These are phyloP conservation scores for Melanostigma gelatinosum DNA, from an alignment of 2,113 vertebrate species.

Conservation along the genomic window DNA sequence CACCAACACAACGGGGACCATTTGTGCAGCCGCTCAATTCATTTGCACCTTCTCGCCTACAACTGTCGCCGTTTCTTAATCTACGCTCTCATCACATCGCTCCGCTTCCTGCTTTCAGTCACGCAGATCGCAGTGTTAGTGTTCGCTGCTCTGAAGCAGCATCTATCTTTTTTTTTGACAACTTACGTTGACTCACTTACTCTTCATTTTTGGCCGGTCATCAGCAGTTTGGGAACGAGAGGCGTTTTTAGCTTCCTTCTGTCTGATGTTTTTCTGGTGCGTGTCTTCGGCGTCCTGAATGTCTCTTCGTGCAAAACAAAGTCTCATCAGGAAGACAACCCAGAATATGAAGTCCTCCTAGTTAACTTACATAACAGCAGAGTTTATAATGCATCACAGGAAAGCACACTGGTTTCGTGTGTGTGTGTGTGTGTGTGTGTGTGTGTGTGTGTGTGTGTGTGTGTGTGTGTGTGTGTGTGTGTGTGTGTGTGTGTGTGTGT, in stretches of 20 bases:
- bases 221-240: conserved; percentile 25
- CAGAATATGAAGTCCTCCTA: conserved; percentile 20
- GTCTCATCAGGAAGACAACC: conserved; percentile 14
- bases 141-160: conserved; percentile 7
- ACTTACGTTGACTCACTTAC: neutral
- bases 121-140: neutral
- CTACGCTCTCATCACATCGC: neutral
- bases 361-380: conserved; percentile 32
- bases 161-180: neutral
- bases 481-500: neutral
- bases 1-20: neutral
- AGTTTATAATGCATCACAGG: conserved; percentile 23
- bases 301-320: neutral
- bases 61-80: conserved; percentile 32
- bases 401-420: conserved; percentile 4
- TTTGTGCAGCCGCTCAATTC: conserved; percentile 21
- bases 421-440: neutral
- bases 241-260: conserved; percentile 19
- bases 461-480: conserved; percentile 7
- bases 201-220: neutral
- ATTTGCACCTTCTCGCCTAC: conserved; percentile 50
- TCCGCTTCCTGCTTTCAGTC: conserved; percentile 1
- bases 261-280: conserved; percentile 14
- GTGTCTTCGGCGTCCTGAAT: conserved; percentile 6
- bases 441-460: neutral